Evolutionary conservation across 1,140 invertebrate species (phyloP).

Genomic region (Agrypnia vestita): DNA sequence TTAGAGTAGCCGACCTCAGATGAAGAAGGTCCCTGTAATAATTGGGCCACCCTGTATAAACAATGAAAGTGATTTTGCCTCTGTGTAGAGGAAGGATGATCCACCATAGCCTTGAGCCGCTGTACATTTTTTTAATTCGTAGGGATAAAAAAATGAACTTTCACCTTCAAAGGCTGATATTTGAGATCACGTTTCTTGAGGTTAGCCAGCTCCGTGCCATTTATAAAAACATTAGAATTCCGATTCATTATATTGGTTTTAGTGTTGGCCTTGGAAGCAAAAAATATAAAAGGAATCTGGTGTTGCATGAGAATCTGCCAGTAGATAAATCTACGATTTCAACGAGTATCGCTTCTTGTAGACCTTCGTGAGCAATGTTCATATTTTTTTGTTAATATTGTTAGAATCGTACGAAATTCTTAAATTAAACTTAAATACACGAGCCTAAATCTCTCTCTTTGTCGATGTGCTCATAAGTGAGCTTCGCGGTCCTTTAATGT

Average conservation of each 20-base stretch:
- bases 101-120: conserved; percentile 16
- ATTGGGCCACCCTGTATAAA: not conserved
- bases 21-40: too few relatives aligned
- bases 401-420: too few relatives aligned
- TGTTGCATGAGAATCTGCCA: conserved; percentile 5
- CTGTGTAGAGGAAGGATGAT: not conserved
- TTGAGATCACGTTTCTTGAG: conserved; percentile 43
- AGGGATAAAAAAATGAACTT: conserved; percentile 24
- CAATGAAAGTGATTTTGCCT: not conserved
- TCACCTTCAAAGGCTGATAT: conserved; percentile 40
- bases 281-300: conserved; percentile 12
- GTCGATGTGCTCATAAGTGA: too few relatives aligned
- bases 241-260: conserved; percentile 38
- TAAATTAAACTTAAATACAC: too few relatives aligned
- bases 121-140: conserved; percentile 20
- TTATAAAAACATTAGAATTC: conserved; percentile 29
- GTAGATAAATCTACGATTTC: not conserved
- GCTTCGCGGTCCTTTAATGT: too few relatives aligned
- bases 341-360: too few relatives aligned
- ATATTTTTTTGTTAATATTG: too few relatives aligned
- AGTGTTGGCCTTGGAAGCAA: conserved; percentile 36
- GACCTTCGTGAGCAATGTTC: too few relatives aligned
- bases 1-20: too few relatives aligned
- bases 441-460: too few relatives aligned
- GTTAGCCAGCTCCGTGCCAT: conserved; percentile 29